Evolutionary conservation across 2,797 vertebrate species (phyloP), one percentile per base, ranked within the genome.

Genomic region (Nasua narica): DNA sequence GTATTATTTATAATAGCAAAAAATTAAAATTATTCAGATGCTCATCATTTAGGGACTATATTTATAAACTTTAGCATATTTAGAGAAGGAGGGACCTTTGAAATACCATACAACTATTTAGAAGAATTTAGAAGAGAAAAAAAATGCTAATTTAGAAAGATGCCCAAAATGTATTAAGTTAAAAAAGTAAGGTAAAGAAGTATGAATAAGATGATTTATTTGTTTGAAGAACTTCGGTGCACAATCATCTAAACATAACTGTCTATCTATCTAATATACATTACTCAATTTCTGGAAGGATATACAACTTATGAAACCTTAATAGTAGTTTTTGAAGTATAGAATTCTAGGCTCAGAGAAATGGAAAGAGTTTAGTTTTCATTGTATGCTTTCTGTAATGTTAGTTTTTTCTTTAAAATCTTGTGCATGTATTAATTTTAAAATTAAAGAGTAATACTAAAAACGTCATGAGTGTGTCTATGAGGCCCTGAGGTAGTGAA

Each of bases 241-340:
- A n/a, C 18, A 82, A 62, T 62, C 13, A 54, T 62, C 35, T 81
- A 23, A 27, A 25, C 19, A 18, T 76, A n/a, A n/a, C 43, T 81
- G 6, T 35, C 79, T 46, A 8, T 35, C 9, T 81, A 8, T 37
- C 37, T 43, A 76, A 50, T 35, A 35, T 23, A 52, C 6, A 46
- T 79, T 52, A 95, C 60, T 35, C n/a, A 48, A 77, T 86, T 91
- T 94, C 87, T 89, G 16, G 35, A 86, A 90, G 60, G 29, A 77
- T 29, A 54, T 43, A 72, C 1, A 43, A n/a, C 70, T 87, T 77
- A 21, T 70, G 16, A 85, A 87, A 76, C 1, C 13, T 90, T 50
- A 92, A 54, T 50, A n/a, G 48, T 50, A n/a, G 48, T 23, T 74
- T 92, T 62, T 79, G 50, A 76, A 90, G 56, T 83, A 7, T 74